These are phyloP conservation scores for Machimus atricapillus DNA, from an alignment of 2,888 invertebrate genomes.

Conservation along the genomic window DNA sequence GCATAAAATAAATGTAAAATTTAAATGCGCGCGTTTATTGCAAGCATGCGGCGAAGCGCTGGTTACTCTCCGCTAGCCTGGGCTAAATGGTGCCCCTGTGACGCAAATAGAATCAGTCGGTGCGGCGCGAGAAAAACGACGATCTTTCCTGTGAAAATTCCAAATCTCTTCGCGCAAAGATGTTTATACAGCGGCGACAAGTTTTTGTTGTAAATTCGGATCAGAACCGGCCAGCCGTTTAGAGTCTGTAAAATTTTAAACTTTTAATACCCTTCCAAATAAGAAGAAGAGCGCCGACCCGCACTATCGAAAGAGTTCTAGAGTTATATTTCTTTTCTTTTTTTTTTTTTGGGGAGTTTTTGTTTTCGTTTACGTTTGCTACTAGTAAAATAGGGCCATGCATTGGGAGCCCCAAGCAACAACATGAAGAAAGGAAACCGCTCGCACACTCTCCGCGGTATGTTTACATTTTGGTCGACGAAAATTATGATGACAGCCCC, in stretches of 20 bases:
- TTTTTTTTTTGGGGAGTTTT: not conserved
- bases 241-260: constrained; percentile 9
- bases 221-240: not conserved
- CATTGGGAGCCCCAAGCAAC: not conserved
- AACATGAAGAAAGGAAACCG: not conserved
- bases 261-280: constrained; percentile 1
- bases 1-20: constrained; percentile 41
- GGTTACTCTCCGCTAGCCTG: constrained; percentile 6
- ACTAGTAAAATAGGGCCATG: not conserved
- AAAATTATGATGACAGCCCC: constrained; percentile 37
- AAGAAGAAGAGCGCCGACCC: not conserved
- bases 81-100: not conserved
- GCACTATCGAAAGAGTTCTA: not conserved
- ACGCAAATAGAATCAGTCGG: constrained; percentile 8
- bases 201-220: constrained; percentile 27
- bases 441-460: not conserved
- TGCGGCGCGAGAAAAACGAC: not conserved
- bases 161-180: constrained; percentile 2
- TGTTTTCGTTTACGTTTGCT: not conserved
- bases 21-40: constrained; percentile 43
- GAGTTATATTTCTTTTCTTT: not conserved
- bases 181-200: constrained; percentile 41
- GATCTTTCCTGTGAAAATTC: not conserved
- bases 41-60: constrained; percentile 14
- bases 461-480: constrained; percentile 34